Evolutionary conservation across 2,888 invertebrate species (phyloP), one percentile per base, ranked within the genome.

Genomic region (Formica aserva): DNA sequence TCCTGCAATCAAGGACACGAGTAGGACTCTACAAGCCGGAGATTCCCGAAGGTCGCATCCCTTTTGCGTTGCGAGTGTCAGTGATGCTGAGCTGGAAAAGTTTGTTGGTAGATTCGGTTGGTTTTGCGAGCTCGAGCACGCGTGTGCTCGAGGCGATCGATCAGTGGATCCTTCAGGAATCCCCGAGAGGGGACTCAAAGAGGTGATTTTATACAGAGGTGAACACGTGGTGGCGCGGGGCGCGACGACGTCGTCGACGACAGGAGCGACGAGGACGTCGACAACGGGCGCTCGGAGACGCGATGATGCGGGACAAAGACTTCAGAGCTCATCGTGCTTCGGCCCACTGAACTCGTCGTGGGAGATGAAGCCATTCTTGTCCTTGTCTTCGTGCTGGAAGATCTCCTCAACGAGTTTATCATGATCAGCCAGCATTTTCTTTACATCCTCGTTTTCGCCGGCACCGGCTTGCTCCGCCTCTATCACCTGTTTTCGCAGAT

Each of bases 331-430:
- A 95, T 99, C 99, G 95, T 99, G 99, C 95, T 99, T 99, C 22
- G 99, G 99, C 4, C 99, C 99, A 38, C 98, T 98, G 96, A 99
- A 99, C 95, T 99, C 99, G 71, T 98, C 98, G 95, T 98, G 98
- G 87, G 99, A 98, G 92, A 99, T 99, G 95, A 97, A 98, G 85
- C 99, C 99, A 93, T 99, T 99, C 95, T 98, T 98, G 95, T 99
- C 98, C 95, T 98, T 98, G 95, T 99, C 99, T 95, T 99, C 99
- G 94, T 99, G 98, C 94, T 98, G 98, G 97, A 99, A 99, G 93
- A 99, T 99, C 95, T 99, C 99, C 93, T 98, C 98, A 9, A 99
- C 98, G 82, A 99, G 96, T 94, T 98, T 98, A 95, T 98, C 98
- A 95, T 99, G 98, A 93, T 98, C 97, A 84, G 97, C 97, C 80